Evolutionary conservation across 2,113 vertebrate species (phyloP), one percentile per base, ranked within the genome.

Genomic region (Dromas ardeola): DNA sequence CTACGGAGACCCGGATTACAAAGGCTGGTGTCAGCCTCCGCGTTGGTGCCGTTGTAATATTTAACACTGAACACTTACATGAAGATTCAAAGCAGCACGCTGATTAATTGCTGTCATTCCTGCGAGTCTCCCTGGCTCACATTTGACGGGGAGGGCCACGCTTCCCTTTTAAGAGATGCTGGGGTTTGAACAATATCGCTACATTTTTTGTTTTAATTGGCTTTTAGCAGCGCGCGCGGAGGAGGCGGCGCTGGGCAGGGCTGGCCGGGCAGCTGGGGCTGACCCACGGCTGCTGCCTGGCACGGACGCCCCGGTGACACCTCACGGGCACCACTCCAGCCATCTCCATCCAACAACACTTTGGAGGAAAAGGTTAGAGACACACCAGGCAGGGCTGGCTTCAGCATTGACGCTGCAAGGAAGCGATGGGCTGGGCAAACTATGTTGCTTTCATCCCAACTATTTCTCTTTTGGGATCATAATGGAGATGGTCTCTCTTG

Each of bases 51-150:
- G 0, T 3, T 81, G 76, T 67, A 74, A 62, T 79, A 93, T 81
- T 96, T 91, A 90, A 93, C 80, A 88, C 47, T 4, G 30, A 81
- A 72, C 86, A 40, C 94, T 93, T 52, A 58, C 72, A 83, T 22
- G 36, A 88, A 61, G 80, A 77, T 67, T 78, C 86, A 81, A 95
- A 95, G 94, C 88, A 50, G 72, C 0, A 0, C 10, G 16, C 36
- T 56, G 92, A 94, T 90, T 90, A 92, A 81, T 92, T 90, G 88
- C 88, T 90, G 83, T 96, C 90, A 40, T 43, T 96, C 80, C 78
- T 58, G 50, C 0, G 0, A 38, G 50, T 73, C 58, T 93, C 92
- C 50, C 42, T 5, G 6, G 43, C 72, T 92, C 94, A 81, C 86
- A 83, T 93, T 78, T 90, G 90, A 97, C 88, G 55, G 6, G 78